These are phyloP conservation scores for Spea hammondii DNA, from an alignment of 2,797 vertebrate genomes.

Conservation along the genomic window DNA sequence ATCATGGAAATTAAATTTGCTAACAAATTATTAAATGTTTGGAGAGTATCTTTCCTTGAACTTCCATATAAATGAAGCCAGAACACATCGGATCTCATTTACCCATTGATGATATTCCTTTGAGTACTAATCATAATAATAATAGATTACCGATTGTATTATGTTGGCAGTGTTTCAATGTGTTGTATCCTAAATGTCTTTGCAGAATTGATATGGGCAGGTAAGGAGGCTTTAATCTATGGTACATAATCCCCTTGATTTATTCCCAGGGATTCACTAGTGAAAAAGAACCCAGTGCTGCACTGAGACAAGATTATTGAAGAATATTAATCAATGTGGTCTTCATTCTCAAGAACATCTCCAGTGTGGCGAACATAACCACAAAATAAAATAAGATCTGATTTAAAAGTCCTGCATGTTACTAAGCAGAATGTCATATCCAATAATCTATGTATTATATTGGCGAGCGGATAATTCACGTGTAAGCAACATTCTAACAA, in stretches of 20 bases:
- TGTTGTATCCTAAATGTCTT: conserved; percentile 27
- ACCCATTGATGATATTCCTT: conserved; percentile 1
- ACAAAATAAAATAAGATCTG: no score
- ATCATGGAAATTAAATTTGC: not conserved
- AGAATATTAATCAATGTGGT: conserved; percentile 13
- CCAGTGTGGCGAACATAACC: not conserved
- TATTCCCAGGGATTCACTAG: not conserved
- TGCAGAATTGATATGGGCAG: conserved; percentile 29
- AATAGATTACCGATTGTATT: conserved; percentile 33
- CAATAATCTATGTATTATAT: no score
- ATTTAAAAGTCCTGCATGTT: no score
- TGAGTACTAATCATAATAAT: conserved; percentile 21
- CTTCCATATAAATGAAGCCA: not conserved
- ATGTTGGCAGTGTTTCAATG: conserved; percentile 31
- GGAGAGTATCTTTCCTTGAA: conserved; percentile 8
- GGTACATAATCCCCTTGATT: conserved; percentile 30
- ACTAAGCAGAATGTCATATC: no score
- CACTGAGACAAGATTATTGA: conserved; percentile 4
- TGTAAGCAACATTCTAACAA: no score
- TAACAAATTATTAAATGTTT: conserved; percentile 33
- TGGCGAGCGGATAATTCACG: no score
- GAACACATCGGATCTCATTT: not conserved
- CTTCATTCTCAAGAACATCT: not conserved
- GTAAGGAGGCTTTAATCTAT: conserved; percentile 26
- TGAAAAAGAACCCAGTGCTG: conserved; percentile 14